phyloP scores from a whole-genome alignment of 1,140 invertebrate species.

The Harpegnathos saltator region DNA sequence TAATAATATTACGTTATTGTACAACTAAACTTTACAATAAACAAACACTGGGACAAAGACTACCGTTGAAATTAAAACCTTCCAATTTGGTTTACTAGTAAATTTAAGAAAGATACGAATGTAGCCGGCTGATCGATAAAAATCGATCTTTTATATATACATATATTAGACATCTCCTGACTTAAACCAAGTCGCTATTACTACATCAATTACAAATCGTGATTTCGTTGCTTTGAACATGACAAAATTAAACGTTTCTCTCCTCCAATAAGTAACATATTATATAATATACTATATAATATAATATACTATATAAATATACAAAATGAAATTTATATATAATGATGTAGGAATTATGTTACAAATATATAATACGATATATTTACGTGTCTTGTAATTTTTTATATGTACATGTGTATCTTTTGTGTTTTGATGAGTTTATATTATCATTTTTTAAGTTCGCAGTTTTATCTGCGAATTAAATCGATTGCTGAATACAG shows the following conservation, averaged over 20 bases:
- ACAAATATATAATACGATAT: slow-evolving; percentile 29
- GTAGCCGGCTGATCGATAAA: not conserved
- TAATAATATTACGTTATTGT: slow-evolving; percentile 23
- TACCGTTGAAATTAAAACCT: slow-evolving; percentile 27
- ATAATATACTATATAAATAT: slow-evolving; percentile 12
- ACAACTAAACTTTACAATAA: slow-evolving; percentile 57
- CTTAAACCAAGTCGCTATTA: slow-evolving; percentile 1
- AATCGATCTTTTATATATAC: not conserved
- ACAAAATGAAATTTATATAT: slow-evolving; percentile 12
- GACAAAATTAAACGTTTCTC: not conserved
- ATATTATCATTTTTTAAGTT: not conserved
- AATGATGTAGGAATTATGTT: slow-evolving; percentile 35
- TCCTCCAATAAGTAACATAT: not conserved
- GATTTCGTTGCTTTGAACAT: slow-evolving; percentile 2
- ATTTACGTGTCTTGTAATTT: not conserved
- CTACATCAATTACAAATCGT: slow-evolving; percentile 1
- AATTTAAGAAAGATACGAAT: slow-evolving; percentile 9
- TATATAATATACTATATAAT: not conserved
- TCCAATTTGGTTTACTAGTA: not conserved
- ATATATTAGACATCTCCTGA: too few species aligned
- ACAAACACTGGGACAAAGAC: slow-evolving; percentile 81
- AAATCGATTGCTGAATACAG: slow-evolving; percentile 3
- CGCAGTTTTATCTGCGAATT: not conserved
- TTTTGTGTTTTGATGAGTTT: not conserved
- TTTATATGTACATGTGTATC: not conserved